A percentile compares a stretch with the other conserved stretches of the same genome.
These are phyloP conservation scores for Megathymus violae DNA, from an alignment of 1,140 invertebrate genomes.

Conservation along the genomic window DNA sequence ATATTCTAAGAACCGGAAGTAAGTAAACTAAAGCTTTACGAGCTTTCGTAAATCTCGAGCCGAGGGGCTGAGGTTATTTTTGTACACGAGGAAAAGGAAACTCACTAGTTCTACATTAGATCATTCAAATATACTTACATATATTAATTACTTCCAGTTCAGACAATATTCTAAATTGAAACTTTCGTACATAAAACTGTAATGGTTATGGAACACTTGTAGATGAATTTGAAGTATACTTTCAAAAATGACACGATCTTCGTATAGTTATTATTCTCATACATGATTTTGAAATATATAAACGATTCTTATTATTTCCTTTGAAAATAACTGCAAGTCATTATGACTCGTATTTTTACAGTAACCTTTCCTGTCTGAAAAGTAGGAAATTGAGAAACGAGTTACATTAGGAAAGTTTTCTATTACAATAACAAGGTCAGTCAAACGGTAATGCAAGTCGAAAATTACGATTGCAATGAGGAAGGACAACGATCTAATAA, in stretches of 20 bases:
- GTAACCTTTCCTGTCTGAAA: slow-evolving; percentile 6
- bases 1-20: slow-evolving; percentile 15
- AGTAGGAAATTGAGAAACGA: slow-evolving; percentile 25
- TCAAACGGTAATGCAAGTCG: slow-evolving; percentile 7
- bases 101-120: too few relatives aligned
- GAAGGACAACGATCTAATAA: slow-evolving; percentile 6
- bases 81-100: neutral
- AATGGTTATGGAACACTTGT: too few relatives aligned
- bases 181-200: too few relatives aligned
- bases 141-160: too few relatives aligned
- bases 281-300: too few relatives aligned
- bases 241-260: too few relatives aligned
- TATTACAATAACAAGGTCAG: slow-evolving; percentile 17
- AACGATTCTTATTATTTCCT: too few relatives aligned
- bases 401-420: slow-evolving; percentile 19
- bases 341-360: neutral
- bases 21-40: slow-evolving; percentile 31
- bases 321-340: too few relatives aligned
- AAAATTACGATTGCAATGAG: slow-evolving; percentile 13
- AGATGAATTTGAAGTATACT: too few relatives aligned
- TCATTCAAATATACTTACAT: too few relatives aligned
- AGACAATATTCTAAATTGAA: too few relatives aligned
- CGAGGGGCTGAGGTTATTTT: slow-evolving; percentile 35
- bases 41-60: slow-evolving; percentile 25
- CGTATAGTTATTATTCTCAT: too few relatives aligned